These are phyloP conservation scores for Erythrolamprus reginae DNA, from an alignment of 2,113 vertebrate genomes.

Conservation along the genomic window DNA sequence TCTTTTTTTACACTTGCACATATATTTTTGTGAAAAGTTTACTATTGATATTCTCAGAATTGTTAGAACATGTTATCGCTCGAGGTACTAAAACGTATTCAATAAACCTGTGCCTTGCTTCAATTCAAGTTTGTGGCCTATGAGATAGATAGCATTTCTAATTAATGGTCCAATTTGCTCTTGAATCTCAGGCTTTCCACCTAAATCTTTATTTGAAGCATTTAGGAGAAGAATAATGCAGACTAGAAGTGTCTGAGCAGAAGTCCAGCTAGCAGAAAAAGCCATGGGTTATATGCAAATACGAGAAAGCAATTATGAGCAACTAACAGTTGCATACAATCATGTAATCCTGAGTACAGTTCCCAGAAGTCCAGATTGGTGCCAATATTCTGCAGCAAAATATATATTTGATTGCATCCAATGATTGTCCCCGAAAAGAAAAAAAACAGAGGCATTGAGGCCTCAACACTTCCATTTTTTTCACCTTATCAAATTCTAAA, in stretches of 20 bases:
- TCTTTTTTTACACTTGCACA: constrained; percentile 21
- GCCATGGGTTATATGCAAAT: not conserved
- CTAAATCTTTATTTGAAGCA: not conserved
- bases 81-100: not conserved
- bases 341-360: not conserved
- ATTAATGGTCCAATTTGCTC: not conserved
- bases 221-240: not conserved
- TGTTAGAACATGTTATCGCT: not conserved
- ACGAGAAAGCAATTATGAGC: not conserved
- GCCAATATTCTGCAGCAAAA: not conserved
- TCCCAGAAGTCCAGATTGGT: not conserved
- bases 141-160: not conserved
- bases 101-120: constrained; percentile 23
- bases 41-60: not conserved
- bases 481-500: not conserved
- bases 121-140: not conserved
- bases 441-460: not conserved
- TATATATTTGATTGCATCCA: not conserved
- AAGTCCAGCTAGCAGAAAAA: not conserved
- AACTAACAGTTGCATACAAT: not conserved
- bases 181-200: not conserved
- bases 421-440: not conserved
- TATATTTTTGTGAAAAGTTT: constrained; percentile 24
- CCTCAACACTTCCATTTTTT: not conserved
- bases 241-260: not conserved